Base-by-base conservation (phyloP, 2,888 invertebrate genomes). In the Drosophila antonietae region DNA sequence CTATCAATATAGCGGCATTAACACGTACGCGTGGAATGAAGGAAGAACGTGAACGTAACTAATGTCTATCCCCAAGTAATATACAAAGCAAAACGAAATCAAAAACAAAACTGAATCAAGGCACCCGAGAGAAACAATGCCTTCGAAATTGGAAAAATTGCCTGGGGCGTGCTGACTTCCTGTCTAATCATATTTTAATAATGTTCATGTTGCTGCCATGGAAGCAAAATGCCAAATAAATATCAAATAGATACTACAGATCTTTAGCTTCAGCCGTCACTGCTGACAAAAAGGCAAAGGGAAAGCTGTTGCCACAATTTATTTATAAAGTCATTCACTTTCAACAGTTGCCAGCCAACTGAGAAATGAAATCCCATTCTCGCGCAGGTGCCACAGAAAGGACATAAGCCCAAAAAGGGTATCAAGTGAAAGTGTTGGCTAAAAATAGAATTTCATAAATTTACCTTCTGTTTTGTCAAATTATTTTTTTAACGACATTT, bases 1-100 rank as follows among this genome's bases (percentile, higher is more conserved):
- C 88, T 89, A 86, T 86, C 85, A 86, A 90, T 87, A 90, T 87
- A 69, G 62, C 79, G 55, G 82, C 73, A 86, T 85, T 90, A 85
- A 89, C 85, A 85, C 85, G 85, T 85, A 81, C 85, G 68, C 83
- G 57, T 68, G 68, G 75, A 80, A 61, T 61, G 81, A 77, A 66
- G 57, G 78, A 66, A 63, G 83, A 88, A 90, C 85, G 82, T 81
- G 87, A 74, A 90, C 79, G 57, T 81, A 69, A 78, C 81, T 74
- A 75, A 78, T 75, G 70, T 63, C 52, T 52, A 49, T 60, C 47
- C 46, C 56, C 18, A 10, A 28, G 43, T 14, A 41, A 47, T 58
- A 60, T 41, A 41, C 23, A 72, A 63, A 33, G 18, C 18, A 52
- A 43, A 59, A 31, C n/a, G 58, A 18, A 51, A 51, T 12, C n/a